Conservation (phyloP, 2,888 invertebrate genomes). For the Tipula lateralis region DNA sequence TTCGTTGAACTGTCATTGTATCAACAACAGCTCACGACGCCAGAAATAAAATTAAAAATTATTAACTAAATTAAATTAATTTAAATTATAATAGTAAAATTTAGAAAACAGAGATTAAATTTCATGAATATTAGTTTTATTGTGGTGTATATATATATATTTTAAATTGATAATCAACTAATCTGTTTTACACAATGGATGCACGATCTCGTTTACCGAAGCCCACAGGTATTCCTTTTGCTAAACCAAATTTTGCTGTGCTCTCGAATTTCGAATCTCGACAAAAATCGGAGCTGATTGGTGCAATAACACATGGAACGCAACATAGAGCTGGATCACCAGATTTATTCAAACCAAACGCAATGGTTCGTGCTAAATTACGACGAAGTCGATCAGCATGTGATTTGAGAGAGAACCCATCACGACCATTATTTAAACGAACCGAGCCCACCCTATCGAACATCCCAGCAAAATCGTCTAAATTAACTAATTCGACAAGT, state of each 20-base stretch:
- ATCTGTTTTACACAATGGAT: not conserved
- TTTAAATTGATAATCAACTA: not conserved
- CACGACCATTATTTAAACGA: constrained; percentile 39
- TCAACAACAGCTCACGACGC: not conserved
- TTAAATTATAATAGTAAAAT: not conserved
- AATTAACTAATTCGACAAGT: constrained; percentile 34
- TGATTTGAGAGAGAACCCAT: constrained; percentile 39
- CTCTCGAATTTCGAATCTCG: not conserved
- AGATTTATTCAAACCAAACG: constrained; percentile 35
- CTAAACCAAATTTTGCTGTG: not conserved
- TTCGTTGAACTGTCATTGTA: constrained; percentile 6
- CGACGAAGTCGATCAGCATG: constrained; percentile 39
- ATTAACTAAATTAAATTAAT: not conserved
- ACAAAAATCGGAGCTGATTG: not conserved
- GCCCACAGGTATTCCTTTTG: constrained; percentile 38
- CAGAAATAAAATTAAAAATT: not conserved
- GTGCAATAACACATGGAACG: not conserved
- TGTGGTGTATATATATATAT: not conserved
- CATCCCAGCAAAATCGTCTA: constrained; percentile 42
- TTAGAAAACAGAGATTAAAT: not conserved
- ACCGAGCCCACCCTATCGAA: constrained; percentile 42
- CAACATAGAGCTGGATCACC: constrained; percentile 39
- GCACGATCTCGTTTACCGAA: constrained; percentile 50
- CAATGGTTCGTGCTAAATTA: constrained; percentile 32
- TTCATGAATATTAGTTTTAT: not conserved